Evolutionary conservation across 2,113 vertebrate genomes (phyloP).

Genomic region (Coryphaenoides rupestris): DNA sequence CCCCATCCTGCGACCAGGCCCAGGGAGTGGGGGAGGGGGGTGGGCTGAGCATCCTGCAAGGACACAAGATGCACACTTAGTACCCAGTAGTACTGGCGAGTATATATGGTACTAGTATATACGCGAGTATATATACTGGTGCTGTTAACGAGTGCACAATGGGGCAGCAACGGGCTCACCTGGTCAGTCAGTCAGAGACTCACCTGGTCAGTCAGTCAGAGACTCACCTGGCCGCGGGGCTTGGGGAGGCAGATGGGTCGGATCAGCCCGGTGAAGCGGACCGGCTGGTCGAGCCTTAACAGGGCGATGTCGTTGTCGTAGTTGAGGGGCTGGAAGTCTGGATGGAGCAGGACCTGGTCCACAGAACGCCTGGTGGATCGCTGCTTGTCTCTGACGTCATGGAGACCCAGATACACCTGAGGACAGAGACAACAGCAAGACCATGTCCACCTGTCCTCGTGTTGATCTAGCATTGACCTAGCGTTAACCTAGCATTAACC

Average conservation of each 20-base stretch:
- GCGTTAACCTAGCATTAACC: no score
- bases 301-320: constrained; percentile 94
- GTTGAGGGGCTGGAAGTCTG: constrained; percentile 85
- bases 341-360: constrained; percentile 82
- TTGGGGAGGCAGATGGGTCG: constrained; percentile 87
- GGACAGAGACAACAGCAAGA: background rate
- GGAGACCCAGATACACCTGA: constrained; percentile 83
- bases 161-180: no score
- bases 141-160: no score
- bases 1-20: constrained; percentile 96
- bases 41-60: constrained; percentile 49
- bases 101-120: no score
- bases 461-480: no score
- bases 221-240: constrained; percentile 44
- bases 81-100: no score
- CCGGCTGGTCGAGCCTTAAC: constrained; percentile 78
- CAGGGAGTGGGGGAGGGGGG: constrained; percentile 77
- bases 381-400: constrained; percentile 74
- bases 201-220: no score
- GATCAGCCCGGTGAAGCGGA: constrained; percentile 71
- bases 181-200: no score
- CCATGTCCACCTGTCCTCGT: background rate
- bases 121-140: no score
- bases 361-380: constrained; percentile 75
- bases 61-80: background rate